These are phyloP conservation scores for Catocala nupta DNA, from an alignment of 2,888 invertebrate species.

Conservation along the genomic window DNA sequence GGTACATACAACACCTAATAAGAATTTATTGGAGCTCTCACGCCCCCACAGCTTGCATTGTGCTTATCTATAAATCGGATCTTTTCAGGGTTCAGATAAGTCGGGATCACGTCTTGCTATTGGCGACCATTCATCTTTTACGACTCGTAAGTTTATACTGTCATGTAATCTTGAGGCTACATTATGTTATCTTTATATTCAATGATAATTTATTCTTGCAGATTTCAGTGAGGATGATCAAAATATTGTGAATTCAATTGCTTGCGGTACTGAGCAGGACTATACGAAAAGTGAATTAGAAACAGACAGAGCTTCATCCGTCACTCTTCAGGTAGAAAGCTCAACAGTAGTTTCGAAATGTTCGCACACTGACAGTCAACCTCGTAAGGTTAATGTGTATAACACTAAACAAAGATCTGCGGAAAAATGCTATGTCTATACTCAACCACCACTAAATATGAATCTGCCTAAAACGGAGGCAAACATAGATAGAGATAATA, in stretches of 20 bases:
- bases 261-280: constrained; percentile 53
- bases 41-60: neutral
- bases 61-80: constrained; percentile 5
- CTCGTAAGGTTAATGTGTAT: constrained; percentile 52
- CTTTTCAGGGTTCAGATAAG: constrained; percentile 70
- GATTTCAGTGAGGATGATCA: constrained; percentile 66
- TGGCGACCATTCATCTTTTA: constrained; percentile 77
- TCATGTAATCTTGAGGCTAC: no score
- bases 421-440: constrained; percentile 74
- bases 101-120: constrained; percentile 74
- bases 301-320: constrained; percentile 55
- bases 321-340: constrained; percentile 58
- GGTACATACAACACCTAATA: constrained; percentile 50
- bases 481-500: constrained; percentile 59
- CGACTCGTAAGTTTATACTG: constrained; percentile 64
- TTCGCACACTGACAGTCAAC: constrained; percentile 51
- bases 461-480: constrained; percentile 65
- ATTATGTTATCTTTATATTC: constrained; percentile 13
- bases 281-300: constrained; percentile 54
- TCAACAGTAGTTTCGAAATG: constrained; percentile 59
- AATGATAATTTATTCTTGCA: constrained; percentile 43
- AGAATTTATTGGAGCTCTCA: neutral
- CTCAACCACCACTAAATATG: constrained; percentile 69
- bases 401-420: constrained; percentile 59
- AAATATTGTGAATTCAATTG: constrained; percentile 56